Evolutionary conservation across 2,113 vertebrate species (phyloP), one percentile per base, ranked within the genome.

Genomic region (Smithornis capensis): DNA sequence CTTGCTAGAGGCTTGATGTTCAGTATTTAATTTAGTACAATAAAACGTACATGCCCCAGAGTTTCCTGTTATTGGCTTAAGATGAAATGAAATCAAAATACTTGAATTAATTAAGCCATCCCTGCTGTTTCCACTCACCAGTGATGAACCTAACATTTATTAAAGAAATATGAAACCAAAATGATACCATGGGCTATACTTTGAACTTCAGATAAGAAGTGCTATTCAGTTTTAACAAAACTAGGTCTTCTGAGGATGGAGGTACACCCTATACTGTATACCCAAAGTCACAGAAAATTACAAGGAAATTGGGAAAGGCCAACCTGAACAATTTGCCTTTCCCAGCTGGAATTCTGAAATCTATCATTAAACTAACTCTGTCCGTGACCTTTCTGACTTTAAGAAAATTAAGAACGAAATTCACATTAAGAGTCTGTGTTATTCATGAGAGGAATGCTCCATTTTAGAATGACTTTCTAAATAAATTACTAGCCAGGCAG

Each of bases 51-150:
- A 86, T 89, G 80, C 57, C 89, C 53, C 44, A 73, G 73, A 89
- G 65, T 81, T 92, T 70, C n/a, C 77, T 78, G 82, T 76, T 92
- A 52, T 92, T 95, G 91, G 94, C 73, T 87, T 89, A 87, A 95
- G 92, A 95, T 89, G 83, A 96, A 97, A 95, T 94, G 27, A 94
- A 95, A 90, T 85, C 7, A 96, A 93, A 96, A 93, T 81, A 91
- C 35, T 71, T 64, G 65, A 94, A 95, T 92, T 96, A 95, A 95
- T 96, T 91, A 94, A 3, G 2, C 22, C n/a, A 40, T 60, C 87
- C 73, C 76, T 52, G 42, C 76, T 88, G 63, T 52, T 59, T 91
- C 52, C 60, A 29, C 79, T 83, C 73, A 81, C 27, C 0, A 0
- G 64, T 37, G 81, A 84, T 78, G 75, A 96, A 92, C 53, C 23